Evolutionary conservation across 2,113 vertebrate genomes (phyloP).

Genomic region (Rattus rattus): DNA sequence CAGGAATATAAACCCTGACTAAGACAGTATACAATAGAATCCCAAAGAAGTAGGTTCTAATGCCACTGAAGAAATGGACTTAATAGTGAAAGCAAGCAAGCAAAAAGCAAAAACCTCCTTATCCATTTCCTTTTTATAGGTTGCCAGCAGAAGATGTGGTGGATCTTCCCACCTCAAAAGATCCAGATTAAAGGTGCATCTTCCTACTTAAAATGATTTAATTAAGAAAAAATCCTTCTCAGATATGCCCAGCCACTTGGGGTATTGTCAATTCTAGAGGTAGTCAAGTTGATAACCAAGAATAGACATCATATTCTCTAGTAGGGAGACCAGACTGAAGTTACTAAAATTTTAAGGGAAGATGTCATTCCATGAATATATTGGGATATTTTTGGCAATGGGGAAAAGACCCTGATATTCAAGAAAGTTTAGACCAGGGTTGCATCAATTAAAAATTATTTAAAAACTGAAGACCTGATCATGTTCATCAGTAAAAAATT

Average conservation of each 20-base stretch:
- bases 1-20: too few species aligned
- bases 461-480: constrained; percentile 1
- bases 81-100: not conserved
- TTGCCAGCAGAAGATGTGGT: not conserved
- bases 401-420: not conserved
- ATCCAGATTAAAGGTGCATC: not conserved
- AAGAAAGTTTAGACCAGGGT: not conserved
- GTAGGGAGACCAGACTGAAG: not conserved
- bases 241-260: not conserved
- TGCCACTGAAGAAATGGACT: not conserved
- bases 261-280: not conserved
- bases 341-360: not conserved
- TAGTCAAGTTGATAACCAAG: not conserved
- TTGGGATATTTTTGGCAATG: not conserved
- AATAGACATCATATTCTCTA: not conserved
- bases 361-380: not conserved
- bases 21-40: not conserved
- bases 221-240: not conserved
- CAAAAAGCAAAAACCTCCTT: not conserved
- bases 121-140: too few species aligned
- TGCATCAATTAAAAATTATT: not conserved
- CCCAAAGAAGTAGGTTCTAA: not conserved
- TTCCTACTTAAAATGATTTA: not conserved
- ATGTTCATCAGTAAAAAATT: not conserved
- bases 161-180: not conserved